A percentile compares a stretch with the other conserved stretches of the same genome.
phyloP scores from a whole-genome alignment of 2,797 vertebrate genomes.

The Falco novaeseelandiae region DNA sequence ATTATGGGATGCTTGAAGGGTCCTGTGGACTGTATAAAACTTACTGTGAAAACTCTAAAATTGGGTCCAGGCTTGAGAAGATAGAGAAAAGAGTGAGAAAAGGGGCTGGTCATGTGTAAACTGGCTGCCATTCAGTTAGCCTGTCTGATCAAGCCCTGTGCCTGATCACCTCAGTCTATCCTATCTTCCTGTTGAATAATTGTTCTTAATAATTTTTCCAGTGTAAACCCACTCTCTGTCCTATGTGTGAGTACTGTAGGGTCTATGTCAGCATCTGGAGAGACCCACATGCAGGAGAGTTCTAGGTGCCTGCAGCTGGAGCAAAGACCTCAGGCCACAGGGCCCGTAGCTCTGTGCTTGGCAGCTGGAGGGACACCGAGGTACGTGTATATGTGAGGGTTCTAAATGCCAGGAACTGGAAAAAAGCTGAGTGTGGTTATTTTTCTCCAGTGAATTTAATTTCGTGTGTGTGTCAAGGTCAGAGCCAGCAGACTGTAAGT shows the following conservation, averaged over 20 bases:
- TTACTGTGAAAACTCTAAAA: background rate
- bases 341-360: background rate
- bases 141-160: background rate
- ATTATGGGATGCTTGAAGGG: background rate
- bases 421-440: background rate
- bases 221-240: background rate
- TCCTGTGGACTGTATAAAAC: background rate
- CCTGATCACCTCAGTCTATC: background rate
- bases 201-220: background rate
- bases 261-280: background rate
- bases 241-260: background rate
- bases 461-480: background rate
- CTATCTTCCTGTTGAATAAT: background rate
- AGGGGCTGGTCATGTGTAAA: rapidly evolving
- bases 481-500: rapidly evolving
- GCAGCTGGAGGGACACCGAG: no score
- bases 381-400: rapidly evolving
- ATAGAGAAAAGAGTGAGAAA: background rate
- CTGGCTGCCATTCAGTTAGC: background rate
- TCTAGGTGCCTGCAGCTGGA: background rate
- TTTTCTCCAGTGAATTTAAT: background rate
- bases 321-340: background rate
- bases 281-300: rapidly evolving
- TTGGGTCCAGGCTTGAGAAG: background rate
- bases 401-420: background rate